Evolutionary conservation across 2,888 invertebrate genomes (phyloP), one percentile per base, ranked within the genome.

Genomic region (Deroplatys truncata): DNA sequence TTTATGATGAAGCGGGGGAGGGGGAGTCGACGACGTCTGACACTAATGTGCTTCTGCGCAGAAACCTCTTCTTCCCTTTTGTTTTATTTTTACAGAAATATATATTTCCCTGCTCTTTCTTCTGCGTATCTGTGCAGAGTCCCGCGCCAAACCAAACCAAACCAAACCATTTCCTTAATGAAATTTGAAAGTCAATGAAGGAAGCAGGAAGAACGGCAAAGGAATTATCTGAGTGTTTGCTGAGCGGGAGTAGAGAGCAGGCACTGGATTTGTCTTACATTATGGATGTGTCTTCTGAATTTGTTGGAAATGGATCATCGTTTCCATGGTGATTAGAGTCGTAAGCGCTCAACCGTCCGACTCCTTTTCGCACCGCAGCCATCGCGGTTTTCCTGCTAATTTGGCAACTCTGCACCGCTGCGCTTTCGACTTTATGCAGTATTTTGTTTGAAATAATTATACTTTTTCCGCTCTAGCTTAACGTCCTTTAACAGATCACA

Each of bases 161-260:
- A 87, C 87, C 28, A 56, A 87, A 82, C 90, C 88, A 90, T 90
- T 88, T 90, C 90, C 88, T 90, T 90, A 90, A 90, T 90, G 85
- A 90, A 90, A 90, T 90, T 90, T 90, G 90, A 88, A 90, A 90
- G 88, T 90, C 90, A 90, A 90, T 89, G 89, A 89, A 84, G 91
- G 87, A 87, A 35, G 20, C 29, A 56, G 87, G 72, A 82, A 29
- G 35, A 25, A 28, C 29, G 49, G 28, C 25, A 20, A 28, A 86
- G 31, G 56, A 72, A 87, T 87, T 86, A 86, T 86, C 86, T 49
- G 35, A 86, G 87, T 87, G 87, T 87, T 87, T 87, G 87, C 87
- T 56, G 87, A 82, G 28, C 72, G 87, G 56, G 56, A 72, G 56
- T 72, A 72, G 56, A 72, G 56, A 72, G 56, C 56, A 72, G 56